Evolutionary conservation across 2,888 invertebrate genomes (phyloP), one percentile per base, ranked within the genome.

Genomic region (Mythimna albipuncta): DNA sequence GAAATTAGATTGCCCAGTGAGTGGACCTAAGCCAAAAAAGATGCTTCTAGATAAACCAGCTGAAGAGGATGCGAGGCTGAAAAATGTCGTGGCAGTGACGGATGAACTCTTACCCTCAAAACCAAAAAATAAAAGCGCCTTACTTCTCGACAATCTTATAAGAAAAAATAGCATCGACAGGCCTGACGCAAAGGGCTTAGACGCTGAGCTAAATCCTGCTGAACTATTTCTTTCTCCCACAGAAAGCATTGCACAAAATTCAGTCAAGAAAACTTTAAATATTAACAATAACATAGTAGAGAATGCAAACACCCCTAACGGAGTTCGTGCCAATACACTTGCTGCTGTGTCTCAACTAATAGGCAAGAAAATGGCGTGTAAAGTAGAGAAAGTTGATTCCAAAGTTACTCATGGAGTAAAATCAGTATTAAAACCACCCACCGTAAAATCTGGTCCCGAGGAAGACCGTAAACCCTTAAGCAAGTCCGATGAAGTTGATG

Each of bases 91-190:
- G 65, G 88, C 89, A 62, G 80, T 90, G n/a, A 71, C 87, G 1
- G 92, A 91, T 11, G 92, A 93, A 72, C 69, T 84, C 52, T 76
- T 87, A 61, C 86, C 89, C 58, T 70, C 87, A 21, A 96, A 95
- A 85, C 93, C 94, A 55, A 96, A 95, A 90, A 94, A 89, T 79
- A 96, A 96, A 90, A 96, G 96, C 83, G 96, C 95, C 10, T 87
- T 96, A 64, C 89, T 97, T 57, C 92, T 97, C n/a, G 97, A 97
- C 84, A 96, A 96, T 87, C 92, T 97, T 62, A 92, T 97, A 77
- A 94, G 96, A 78, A 97, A 97, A 90, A 97, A 97, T 86, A 97
- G 96, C 87, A 94, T 97, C 59, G 97, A 97, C 76, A 93, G 97
- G 85, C 88, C 91, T 11, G 95, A 93, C 57, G 88, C 95, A 80